Evolutionary conservation across 1,140 invertebrate species (phyloP), one percentile per base, ranked within the genome.

Genomic region (Sminthurinus signatus): DNA sequence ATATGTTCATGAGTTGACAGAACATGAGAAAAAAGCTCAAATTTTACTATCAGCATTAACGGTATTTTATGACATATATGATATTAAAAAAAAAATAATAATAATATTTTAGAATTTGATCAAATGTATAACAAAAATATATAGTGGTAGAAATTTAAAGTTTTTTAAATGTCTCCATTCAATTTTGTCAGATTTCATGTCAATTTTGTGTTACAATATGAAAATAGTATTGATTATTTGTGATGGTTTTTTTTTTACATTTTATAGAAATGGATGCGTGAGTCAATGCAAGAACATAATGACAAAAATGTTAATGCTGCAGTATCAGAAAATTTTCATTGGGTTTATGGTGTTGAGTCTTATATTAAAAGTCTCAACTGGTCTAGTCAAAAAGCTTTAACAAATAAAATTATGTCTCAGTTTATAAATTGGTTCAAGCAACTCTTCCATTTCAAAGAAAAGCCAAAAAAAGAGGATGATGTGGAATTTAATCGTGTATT

Each of bases 271-370:
- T 66, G 64, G 65, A 48, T 67, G 1, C 36, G 48, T 36, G 64
- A 70, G 42, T 50, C 57, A 19, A 21, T 56, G 19, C 27, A 31
- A 19, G 57, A 42, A 19, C 19, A 31, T 52, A 42, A 3, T 29
- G 48, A 59, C 39, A 63, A 23, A 27, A n/a, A 51, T 21, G 48
- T 27, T 5, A 46, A 25, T 21, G 31, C 27, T 52, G 29, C 15
- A 12, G 29, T 39, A 2, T n/a, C 43, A 14, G 62, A 61, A 23
- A 69, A 65, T 39, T 42, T 72, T 21, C 67, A 68, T 61, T 72
- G 61, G 61, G 42, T 72, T 23, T 69, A 56, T 27, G 66, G 67
- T 27, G 65, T 72, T 55, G 70, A 72, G 48, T 72, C 70, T 4
- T 72, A 67, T 42, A 27, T 72, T 23, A 29, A 67, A 64, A 64